A percentile compares a stretch with the other conserved stretches of the same genome.
Evolutionary conservation across 1,140 invertebrate species (phyloP).

Genomic region (Microplitis mediator): DNA sequence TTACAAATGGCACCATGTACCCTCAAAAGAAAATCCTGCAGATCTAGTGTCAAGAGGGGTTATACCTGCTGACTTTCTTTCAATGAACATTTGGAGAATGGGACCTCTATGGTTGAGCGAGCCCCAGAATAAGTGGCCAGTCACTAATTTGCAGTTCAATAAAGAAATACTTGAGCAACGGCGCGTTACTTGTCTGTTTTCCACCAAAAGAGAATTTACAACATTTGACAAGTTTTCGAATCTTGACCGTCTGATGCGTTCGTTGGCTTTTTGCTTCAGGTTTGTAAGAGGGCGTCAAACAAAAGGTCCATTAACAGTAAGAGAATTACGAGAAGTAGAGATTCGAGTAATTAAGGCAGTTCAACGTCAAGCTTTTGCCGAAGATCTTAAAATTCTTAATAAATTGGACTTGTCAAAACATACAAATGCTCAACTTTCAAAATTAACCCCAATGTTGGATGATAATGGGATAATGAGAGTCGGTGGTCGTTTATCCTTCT

Average conservation of each 20-base stretch:
- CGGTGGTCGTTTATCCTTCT: constrained; percentile 9
- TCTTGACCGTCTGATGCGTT: not conserved
- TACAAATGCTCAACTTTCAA: not conserved
- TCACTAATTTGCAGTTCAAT: too few relatives aligned
- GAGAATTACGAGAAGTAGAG: not conserved
- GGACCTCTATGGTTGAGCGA: constrained; percentile 5
- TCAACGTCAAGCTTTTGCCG: not conserved
- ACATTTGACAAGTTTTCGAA: not conserved
- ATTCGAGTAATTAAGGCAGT: not conserved
- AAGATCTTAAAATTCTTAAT: not conserved
- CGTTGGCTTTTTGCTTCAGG: not conserved
- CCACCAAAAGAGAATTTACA: not conserved
- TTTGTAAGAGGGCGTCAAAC: not conserved
- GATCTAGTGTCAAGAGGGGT: constrained; percentile 6
- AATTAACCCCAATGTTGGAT: not conserved
- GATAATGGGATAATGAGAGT: constrained; percentile 11
- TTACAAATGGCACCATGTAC: not conserved
- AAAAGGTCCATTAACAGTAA: not conserved
- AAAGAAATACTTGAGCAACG: not conserved
- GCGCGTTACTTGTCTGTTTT: not conserved
- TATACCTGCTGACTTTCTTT: not conserved
- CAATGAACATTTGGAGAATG: not conserved
- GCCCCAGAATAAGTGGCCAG: not conserved
- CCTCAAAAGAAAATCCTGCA: constrained; percentile 14
- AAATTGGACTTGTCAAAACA: not conserved